Base-by-base conservation (phyloP, 2,113 vertebrate genomes). In the Nycticebus coucang region DNA sequence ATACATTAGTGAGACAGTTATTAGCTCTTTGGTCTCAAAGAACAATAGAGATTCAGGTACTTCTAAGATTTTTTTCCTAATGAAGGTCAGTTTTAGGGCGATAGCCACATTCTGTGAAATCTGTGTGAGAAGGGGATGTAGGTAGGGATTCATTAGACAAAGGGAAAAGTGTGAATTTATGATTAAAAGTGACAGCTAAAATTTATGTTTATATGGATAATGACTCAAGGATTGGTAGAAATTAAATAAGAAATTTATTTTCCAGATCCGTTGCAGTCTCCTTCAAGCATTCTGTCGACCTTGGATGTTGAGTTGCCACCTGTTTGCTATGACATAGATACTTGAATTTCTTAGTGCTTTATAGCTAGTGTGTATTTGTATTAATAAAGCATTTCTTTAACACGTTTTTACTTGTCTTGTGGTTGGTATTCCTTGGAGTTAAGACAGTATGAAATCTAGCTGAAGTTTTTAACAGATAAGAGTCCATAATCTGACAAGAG, bases 291-390 rank as follows among this genome's bases (percentile, higher is more conserved):
- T 45, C 97, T 98, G 77, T 97, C 98, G 18, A 94, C 97, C 17
- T 90, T 98, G 97, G 98, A 98, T 98, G 97, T 98, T 95, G 98
- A 98, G 80, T 93, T 98, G 96, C 98, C 98, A 37, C 97, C 98
- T 94, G 93, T 91, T 26, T 97, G 93, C 89, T 97, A 94, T 87
- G 95, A 97, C 66, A 59, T 89, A 22, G 91, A 97, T 79, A 55
- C 95, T 95, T 98, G 97, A 96, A 91, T 28, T 12, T 93, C 92
- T 95, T 90, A 93, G 2, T 89, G 37, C 80, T n/a, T 87, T 87
- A 78, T 4, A 5, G 96, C 21, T 64, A 62, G 7, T 66, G 92
- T 62, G 85, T 2, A 78, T 55, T 95, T 90, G 62, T 97, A 79
- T 97, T 88, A 98, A 98, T 98, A 98, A 98, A 98, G 85, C n/a